phyloP scores from a whole-genome alignment of 2,888 invertebrate species.

The Dilophus febrilis region DNA sequence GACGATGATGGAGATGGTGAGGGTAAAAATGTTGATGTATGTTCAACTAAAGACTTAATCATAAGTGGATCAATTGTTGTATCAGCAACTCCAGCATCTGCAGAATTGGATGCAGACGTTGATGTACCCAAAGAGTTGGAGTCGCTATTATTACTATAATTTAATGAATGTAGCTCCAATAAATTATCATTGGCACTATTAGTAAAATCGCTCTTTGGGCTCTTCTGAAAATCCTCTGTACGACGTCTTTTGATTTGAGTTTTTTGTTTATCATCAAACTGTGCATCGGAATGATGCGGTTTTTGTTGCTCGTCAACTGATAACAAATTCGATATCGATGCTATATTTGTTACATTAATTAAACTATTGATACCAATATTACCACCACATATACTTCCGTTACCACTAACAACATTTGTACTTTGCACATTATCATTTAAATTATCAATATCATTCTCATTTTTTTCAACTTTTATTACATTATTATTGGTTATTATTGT shows the following conservation, averaged over 20 bases:
- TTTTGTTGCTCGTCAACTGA: no score
- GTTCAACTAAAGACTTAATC: conserved; percentile 20
- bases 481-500: no score
- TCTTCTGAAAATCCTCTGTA: conserved; percentile 35
- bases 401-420: no score
- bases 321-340: not conserved
- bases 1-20: conserved; percentile 29
- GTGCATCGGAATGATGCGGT: no score
- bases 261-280: not conserved
- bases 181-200: no score
- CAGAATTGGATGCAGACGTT: conserved; percentile 13
- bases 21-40: conserved; percentile 26
- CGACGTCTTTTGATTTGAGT: conserved; percentile 3
- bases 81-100: conserved; percentile 30
- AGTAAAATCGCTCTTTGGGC: conserved; percentile 33
- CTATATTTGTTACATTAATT: not conserved
- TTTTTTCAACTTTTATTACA: no score
- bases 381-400: no score
- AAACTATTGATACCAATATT: not conserved
- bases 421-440: not conserved
- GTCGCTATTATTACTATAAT: conserved; percentile 19
- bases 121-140: conserved; percentile 41
- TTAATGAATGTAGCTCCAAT: no score
- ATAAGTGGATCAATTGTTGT: conserved; percentile 13
- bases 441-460: no score